Conservation (phyloP, 37 sponge, comb jelly and placozoan species). For the Geodia barretti region DNA sequence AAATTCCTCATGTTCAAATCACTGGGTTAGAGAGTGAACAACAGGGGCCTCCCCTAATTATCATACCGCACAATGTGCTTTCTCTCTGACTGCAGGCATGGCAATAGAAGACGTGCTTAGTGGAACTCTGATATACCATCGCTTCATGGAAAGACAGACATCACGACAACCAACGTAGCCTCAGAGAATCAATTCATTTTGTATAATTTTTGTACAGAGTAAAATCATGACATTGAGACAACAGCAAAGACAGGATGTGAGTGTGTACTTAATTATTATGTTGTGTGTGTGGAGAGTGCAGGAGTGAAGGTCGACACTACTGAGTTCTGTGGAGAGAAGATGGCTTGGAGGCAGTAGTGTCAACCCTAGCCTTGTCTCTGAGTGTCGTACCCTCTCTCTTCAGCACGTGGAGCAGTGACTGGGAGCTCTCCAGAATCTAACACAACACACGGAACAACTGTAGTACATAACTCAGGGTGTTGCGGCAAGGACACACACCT, state of each 20-base stretch:
- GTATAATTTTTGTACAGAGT: too few species aligned
- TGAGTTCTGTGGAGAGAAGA: conserved; percentile 1
- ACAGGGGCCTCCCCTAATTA: too few species aligned
- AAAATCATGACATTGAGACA: too few species aligned
- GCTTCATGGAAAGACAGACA: conserved; percentile 23
- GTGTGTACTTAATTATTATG: conserved; percentile 1
- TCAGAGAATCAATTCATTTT: too few species aligned
- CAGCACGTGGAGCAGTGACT: conserved; percentile 90
- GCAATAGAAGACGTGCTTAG: conserved; percentile 88
- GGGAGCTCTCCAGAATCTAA: conserved; percentile 98
- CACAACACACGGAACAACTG: not conserved
- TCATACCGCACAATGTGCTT: not conserved
- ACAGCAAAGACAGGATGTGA: not conserved
- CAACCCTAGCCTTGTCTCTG: conserved; percentile 28
- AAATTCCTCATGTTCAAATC: conserved; percentile 80
- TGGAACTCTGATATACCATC: conserved; percentile 74
- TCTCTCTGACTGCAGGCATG: conserved; percentile 62
- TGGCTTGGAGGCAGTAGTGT: not conserved
- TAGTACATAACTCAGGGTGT: not conserved
- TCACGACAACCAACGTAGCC: too few species aligned
- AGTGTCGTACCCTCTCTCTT: conserved; percentile 73
- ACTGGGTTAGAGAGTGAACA: conserved; percentile 48
- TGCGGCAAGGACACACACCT: conserved; percentile 44
- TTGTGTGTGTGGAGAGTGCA: too few species aligned
- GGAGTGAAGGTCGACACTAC: not conserved